These are phyloP conservation scores for Merluccius polli DNA, from an alignment of 2,797 vertebrate genomes.

Conservation along the genomic window DNA sequence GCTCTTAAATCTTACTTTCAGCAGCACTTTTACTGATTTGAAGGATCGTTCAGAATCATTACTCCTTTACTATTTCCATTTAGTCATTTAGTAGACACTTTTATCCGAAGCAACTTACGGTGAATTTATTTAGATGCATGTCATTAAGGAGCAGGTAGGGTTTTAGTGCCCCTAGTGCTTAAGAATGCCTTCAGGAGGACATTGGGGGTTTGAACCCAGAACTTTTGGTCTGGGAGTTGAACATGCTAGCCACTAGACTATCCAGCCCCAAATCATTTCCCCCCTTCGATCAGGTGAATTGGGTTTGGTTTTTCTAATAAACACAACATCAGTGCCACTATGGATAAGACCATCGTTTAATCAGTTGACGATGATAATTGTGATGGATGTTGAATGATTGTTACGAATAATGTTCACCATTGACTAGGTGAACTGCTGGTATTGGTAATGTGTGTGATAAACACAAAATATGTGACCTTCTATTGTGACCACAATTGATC, in stretches of 20 bases:
- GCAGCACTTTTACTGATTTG: background rate
- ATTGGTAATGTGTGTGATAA: background rate
- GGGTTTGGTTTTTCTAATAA: background rate
- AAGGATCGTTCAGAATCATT: background rate
- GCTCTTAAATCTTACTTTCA: background rate
- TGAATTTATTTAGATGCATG: background rate
- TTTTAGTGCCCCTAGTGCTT: background rate
- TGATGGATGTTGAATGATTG: background rate
- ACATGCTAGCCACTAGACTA: background rate
- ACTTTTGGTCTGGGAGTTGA: background rate
- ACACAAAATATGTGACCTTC: background rate
- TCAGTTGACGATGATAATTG: background rate
- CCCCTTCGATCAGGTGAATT: background rate
- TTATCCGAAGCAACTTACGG: background rate
- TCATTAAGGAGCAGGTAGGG: background rate
- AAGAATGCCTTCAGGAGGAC: background rate
- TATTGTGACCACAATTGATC: no score
- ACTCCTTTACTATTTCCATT: background rate
- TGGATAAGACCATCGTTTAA: background rate
- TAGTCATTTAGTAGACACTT: background rate
- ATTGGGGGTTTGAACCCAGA: background rate
- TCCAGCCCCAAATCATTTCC: background rate
- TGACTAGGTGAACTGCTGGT: background rate
- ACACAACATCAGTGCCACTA: background rate
- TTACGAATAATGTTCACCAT: background rate